phyloP scores from a whole-genome alignment of 2,113 vertebrate genomes.

The Laterallus jamaicensis region DNA sequence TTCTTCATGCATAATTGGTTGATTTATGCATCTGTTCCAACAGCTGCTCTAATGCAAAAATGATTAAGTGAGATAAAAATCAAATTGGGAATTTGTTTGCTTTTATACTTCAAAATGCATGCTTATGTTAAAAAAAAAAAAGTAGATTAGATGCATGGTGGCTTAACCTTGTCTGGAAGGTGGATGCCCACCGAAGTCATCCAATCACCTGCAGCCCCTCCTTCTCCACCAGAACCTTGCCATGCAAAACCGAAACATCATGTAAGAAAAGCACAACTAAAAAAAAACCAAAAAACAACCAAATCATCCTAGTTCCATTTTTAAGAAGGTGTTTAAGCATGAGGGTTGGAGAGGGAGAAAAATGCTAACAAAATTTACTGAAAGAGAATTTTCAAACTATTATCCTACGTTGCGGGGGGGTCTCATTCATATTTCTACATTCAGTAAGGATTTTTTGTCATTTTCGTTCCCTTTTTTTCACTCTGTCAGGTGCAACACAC shows the following conservation, averaged over 20 bases:
- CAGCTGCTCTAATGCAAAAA: constrained; percentile 38
- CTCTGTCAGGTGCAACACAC: not conserved
- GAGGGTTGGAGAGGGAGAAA: not conserved
- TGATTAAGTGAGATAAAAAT: constrained; percentile 38
- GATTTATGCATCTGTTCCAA: constrained; percentile 35
- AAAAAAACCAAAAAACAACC: no score
- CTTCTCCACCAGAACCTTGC: no score
- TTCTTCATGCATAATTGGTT: constrained; percentile 28
- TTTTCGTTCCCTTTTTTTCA: not conserved
- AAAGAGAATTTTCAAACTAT: not conserved
- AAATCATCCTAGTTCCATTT: not conserved
- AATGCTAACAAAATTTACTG: not conserved
- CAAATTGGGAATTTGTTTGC: not conserved
- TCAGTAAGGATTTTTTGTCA: not conserved
- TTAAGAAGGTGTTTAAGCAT: not conserved
- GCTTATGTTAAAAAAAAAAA: constrained; percentile 2
- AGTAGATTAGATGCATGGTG: not conserved
- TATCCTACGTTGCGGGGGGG: fast-evolving
- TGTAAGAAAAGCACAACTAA: not conserved
- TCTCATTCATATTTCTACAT: not conserved
- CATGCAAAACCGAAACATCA: not conserved
- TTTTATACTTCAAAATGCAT: constrained; percentile 30
- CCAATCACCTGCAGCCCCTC: no score
- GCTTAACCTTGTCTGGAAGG: no score
- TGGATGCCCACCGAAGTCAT: no score